These are phyloP conservation scores for Myxocyprinus asiaticus DNA, from an alignment of 2,113 vertebrate species.

Conservation along the genomic window DNA sequence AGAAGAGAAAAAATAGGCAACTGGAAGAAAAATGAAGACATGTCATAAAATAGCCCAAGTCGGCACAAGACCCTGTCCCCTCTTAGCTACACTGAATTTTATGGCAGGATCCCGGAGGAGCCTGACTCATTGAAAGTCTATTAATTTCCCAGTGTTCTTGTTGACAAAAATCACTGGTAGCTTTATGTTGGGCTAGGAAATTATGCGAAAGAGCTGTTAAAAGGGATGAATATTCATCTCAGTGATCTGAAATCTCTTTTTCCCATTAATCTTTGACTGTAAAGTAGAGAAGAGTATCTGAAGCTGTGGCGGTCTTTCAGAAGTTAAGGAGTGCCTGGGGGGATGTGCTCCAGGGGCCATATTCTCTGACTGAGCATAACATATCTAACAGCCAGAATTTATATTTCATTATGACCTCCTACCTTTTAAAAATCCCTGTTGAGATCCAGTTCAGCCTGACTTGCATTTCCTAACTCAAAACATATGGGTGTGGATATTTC, in stretches of 20 bases:
- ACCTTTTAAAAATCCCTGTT: slow-evolving; percentile 63
- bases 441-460: slow-evolving; percentile 3
- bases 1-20: neutral
- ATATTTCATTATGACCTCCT: slow-evolving; percentile 85
- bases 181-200: slow-evolving; percentile 72
- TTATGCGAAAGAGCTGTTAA: slow-evolving; percentile 72
- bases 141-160: slow-evolving; percentile 88
- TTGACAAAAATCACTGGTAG: slow-evolving; percentile 87
- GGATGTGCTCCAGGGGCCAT: slow-evolving; percentile 81
- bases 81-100: slow-evolving; percentile 66
- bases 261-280: slow-evolving; percentile 94
- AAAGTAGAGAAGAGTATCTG: slow-evolving; percentile 84
- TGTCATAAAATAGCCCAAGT: slow-evolving; percentile 64
- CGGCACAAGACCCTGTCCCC: slow-evolving; percentile 69
- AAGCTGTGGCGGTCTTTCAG: slow-evolving; percentile 81
- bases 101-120: slow-evolving; percentile 73
- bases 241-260: slow-evolving; percentile 88
- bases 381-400: slow-evolving; percentile 85
- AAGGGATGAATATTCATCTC: slow-evolving; percentile 89
- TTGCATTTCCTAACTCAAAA: neutral
- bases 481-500: neutral
- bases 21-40: slow-evolving; percentile 5
- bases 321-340: slow-evolving; percentile 59
- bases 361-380: slow-evolving; percentile 87
- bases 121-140: slow-evolving; percentile 81